Conservation (phyloP, 2,113 vertebrate genomes). For the human region GRCh38 chr13:29467501-29468000, state of each 20-base stretch:
- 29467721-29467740: not conserved
- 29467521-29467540: not conserved
- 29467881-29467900: no score
- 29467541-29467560: not conserved
- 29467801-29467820: not conserved
- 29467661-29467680: constrained; percentile 10
- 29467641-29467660: not conserved
- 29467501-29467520: not conserved
- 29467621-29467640: not conserved
- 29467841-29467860: no score
- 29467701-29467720: not conserved
- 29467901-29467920: no score
- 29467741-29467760: not conserved
- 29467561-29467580: not conserved
- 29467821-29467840: not conserved
- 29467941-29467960: no score
- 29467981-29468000: no score
- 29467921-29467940: no score
- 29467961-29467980: no score
- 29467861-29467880: no score
- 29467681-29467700: not conserved
- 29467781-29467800: not conserved
- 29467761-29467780: not conserved
- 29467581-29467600: not conserved
- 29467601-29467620: not conserved